Conservation (phyloP, 2,113 vertebrate genomes). For the Boleophthalmus pectinirostris region DNA sequence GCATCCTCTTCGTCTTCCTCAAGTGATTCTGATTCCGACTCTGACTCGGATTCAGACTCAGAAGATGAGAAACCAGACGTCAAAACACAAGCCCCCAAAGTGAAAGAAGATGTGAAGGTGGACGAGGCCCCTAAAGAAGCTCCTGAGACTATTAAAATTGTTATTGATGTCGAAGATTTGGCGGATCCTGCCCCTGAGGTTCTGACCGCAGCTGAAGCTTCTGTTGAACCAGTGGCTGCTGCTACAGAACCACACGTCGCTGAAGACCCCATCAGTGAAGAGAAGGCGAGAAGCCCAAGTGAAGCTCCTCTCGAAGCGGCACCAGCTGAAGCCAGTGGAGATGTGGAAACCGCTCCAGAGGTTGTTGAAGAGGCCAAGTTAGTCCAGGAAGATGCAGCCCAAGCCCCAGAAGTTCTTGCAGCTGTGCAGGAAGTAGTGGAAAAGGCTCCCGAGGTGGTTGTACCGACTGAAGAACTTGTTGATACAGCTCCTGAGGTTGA, state of each 20-base stretch:
- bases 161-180: slow-evolving; percentile 2
- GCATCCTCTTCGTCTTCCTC: slow-evolving; percentile 60
- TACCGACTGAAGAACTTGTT: slow-evolving; percentile 13
- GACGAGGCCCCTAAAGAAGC: slow-evolving; percentile 8
- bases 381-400: not conserved
- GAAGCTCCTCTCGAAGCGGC: not conserved
- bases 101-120: slow-evolving; percentile 21
- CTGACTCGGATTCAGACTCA: slow-evolving; percentile 40
- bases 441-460: not conserved
- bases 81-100: slow-evolving; percentile 22
- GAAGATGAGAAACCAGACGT: slow-evolving; percentile 54
- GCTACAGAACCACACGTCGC: slow-evolving; percentile 43
- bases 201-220: not conserved
- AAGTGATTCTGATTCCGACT: slow-evolving; percentile 53
- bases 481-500: slow-evolving; percentile 50
- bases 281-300: not conserved
- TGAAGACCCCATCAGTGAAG: not conserved
- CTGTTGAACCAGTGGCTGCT: not conserved
- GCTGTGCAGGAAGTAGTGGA: not conserved
- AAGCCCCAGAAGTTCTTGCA: not conserved
- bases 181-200: slow-evolving; percentile 33
- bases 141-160: not conserved
- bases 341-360: not conserved
- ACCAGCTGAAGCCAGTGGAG: not conserved
- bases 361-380: not conserved